Base-by-base conservation (phyloP, 2,797 vertebrate species). In the Cephalopachus bancanus region DNA sequence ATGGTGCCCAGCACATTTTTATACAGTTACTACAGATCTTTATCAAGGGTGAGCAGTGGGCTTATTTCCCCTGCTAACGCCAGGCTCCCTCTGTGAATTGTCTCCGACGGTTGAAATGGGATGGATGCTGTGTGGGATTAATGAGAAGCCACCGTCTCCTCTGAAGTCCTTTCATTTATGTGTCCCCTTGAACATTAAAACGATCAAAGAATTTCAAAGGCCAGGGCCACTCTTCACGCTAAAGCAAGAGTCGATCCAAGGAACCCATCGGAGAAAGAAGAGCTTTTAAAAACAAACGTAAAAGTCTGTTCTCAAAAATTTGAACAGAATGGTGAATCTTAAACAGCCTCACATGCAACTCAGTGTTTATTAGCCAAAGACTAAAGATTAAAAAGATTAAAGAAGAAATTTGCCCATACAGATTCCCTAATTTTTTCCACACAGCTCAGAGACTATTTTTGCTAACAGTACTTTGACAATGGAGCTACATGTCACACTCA, bases 121-220 rank as follows among this genome's bases (percentile, higher is more conserved):
- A 84, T 60, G 51, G 59, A 83, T 95, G 64, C 74, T 57, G 74
- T 81, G 83, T 83, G 93, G 89, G 86, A 94, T 97, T 95, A 97
- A 98, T 96, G 83, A 97, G 95, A 91, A 96, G 83, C 69, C 60
- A 83, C 72, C 0, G 0, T 87, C 59, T 59, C 26, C 69, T 95
- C 81, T 24, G 51, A 95, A 97, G 85, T 87, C 53, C 94, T 95
- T 95, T 97, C 95, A 96, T 95, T 91, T 79, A 75, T 26, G 65
- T 83, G 33, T 28, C 26, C 71, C 59, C 95, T 96, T 83, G 96
- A 95, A 92, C 94, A 89, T 89, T 85, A 91, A 96, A 57, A 80
- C 67, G 81, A 95, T 97, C 96, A 97, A 97, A 97, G 55, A 59
- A 94, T 96, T 97, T 95, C 94, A 92, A 83, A 96, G 79, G 59